Base-by-base conservation (phyloP, 2,113 vertebrate species). In the Corythoichthys intestinalis region DNA sequence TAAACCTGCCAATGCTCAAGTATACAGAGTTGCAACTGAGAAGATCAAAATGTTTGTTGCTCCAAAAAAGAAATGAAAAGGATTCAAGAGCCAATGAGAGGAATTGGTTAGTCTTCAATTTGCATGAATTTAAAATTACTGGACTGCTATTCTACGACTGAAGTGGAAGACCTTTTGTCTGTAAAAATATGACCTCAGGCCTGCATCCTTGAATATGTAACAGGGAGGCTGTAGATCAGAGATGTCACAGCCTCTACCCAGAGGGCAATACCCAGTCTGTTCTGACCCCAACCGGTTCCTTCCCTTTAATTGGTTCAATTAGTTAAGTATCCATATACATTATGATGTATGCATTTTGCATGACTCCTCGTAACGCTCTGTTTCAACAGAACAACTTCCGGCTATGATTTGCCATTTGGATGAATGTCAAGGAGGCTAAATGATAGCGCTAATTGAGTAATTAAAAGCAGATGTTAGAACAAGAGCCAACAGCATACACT, bases 381-480 rank as follows among this genome's bases (percentile, higher is more conserved):
- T 75, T 85, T 77, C 67, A 88, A 89, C 75, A 58, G 79, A 87
- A 86, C 85, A 85, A 91, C 88, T 91, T 88, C 87, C 87, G 85
- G 86, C 89, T 82, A 91, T 87, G 86, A 91, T 89, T 90, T 90
- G 87, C 85, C 87, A 89, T 91, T 92, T 87, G 79, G 87, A 88
- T 84, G 87, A 87, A 88, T 87, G 91, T 91, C 88, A 90, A 87
- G 78, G 85, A 85, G 87, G 83, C 86, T 90, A 91, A 92, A 86
- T 89, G 89, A 91, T 90, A 77, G 87, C 69, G 74, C 91, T 92
- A 92, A 92, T 91, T 92, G 90, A 92, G 90, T 92, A 92, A 92
- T 92, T 92, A 92, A 91, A 91, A 88, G 87, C 91, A 92, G 91
- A 92, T 91, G 91, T 89, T 79, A 84, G 81, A 91, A 88, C 86